phyloP scores from a whole-genome alignment of 2,797 vertebrate species.

The Fistularia commersonii region DNA sequence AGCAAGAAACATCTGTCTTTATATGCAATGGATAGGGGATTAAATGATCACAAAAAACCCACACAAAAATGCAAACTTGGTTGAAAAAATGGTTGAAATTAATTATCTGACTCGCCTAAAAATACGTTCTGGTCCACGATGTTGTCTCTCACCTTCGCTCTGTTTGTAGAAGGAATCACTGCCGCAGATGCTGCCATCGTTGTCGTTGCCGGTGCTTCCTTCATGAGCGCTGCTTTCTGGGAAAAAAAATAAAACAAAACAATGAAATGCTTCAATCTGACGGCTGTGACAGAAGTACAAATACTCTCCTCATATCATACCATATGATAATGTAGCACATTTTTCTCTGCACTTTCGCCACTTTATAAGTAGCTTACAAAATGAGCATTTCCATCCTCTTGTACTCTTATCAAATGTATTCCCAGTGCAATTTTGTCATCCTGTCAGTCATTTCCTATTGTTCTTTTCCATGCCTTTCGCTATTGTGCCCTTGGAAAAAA shows the following conservation, averaged over 20 bases:
- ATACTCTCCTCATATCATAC: constrained; percentile 18
- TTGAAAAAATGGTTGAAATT: no score
- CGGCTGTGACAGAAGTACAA: constrained; percentile 27
- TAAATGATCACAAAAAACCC: no score
- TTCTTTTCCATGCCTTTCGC: no score
- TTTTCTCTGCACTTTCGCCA: neutral
- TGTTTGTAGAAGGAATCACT: constrained; percentile 94
- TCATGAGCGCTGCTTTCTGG: constrained; percentile 85
- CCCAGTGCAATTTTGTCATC: constrained; percentile 26
- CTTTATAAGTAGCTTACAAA: neutral
- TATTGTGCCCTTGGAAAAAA: neutral
- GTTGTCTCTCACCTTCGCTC: constrained; percentile 80
- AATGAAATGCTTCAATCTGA: constrained; percentile 22
- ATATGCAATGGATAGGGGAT: no score
- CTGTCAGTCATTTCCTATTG: constrained; percentile 11
- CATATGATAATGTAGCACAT: constrained; percentile 10
- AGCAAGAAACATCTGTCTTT: no score
- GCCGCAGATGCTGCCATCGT: constrained; percentile 90
- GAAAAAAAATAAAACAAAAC: constrained; percentile 17
- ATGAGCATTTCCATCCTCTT: constrained; percentile 17
- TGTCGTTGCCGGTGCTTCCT: constrained; percentile 85
- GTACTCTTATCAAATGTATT: constrained; percentile 29
- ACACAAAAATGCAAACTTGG: no score
- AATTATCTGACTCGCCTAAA: no score
- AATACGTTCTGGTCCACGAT: constrained; percentile 1